Conservation (phyloP, 1,140 invertebrate species). For the Chironomus tepperi region DNA sequence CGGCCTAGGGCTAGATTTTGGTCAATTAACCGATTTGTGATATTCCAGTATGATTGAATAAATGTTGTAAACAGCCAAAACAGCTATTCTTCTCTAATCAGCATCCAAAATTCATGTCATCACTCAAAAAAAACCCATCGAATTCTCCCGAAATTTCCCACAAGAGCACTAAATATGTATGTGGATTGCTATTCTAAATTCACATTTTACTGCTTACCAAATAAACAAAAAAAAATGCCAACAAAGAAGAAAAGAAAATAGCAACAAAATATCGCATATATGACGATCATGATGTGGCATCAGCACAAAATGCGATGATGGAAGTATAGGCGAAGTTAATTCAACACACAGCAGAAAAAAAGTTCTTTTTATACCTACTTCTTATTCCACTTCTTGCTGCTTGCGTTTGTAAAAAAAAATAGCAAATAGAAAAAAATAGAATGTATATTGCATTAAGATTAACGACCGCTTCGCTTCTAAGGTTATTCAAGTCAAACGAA, state of each 20-base stretch:
- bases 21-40: too few species aligned
- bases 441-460: conserved; percentile 23
- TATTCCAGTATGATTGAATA: too few species aligned
- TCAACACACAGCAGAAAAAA: neutral
- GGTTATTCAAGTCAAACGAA: conserved; percentile 23
- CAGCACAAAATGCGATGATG: conserved; percentile 1
- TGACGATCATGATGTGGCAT: neutral
- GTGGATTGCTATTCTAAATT: too few species aligned
- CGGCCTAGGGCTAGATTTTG: too few species aligned
- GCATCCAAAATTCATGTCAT: too few species aligned
- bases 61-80: too few species aligned
- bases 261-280: neutral
- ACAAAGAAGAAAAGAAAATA: neutral
- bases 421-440: conserved; percentile 21
- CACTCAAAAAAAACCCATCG: too few species aligned
- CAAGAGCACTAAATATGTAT: too few species aligned
- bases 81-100: too few species aligned
- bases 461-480: conserved; percentile 22
- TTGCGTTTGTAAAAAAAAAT: neutral
- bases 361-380: too few species aligned
- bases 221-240: neutral
- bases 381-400: neutral
- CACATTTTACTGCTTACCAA: too few species aligned
- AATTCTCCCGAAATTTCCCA: too few species aligned
- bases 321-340: neutral